Conservation (phyloP, 2,113 vertebrate genomes). For the Micronycteris hirsuta region DNA sequence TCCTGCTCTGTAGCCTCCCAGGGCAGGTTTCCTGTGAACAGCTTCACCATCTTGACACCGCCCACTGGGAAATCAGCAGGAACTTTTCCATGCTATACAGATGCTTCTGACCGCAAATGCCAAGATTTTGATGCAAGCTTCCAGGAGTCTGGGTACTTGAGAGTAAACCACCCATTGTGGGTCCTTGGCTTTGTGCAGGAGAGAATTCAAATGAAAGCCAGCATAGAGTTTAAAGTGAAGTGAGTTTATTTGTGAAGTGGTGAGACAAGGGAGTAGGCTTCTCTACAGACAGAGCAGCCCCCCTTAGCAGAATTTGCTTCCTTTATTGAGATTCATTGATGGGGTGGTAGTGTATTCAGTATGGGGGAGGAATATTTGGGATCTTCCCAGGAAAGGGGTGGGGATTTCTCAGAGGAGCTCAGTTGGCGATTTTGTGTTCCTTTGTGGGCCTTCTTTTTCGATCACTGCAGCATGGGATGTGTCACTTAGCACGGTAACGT, state of each 20-base stretch:
- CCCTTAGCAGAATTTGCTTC: neutral
- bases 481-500: neutral
- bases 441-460: neutral
- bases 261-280: neutral
- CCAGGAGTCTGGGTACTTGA: neutral
- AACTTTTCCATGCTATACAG: too few species aligned
- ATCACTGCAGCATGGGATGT: neutral
- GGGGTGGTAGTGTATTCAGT: neutral
- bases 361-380: neutral
- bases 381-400: neutral
- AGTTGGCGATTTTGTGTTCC: neutral
- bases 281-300: neutral
- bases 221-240: neutral
- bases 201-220: neutral
- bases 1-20: slow-evolving; percentile 92
- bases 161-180: neutral
- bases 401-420: neutral
- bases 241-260: neutral
- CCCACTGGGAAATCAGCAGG: too few species aligned
- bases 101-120: too few species aligned
- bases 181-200: neutral
- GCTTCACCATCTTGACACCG: slow-evolving; percentile 89
- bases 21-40: slow-evolving; percentile 96
- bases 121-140: neutral
- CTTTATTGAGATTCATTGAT: neutral